Conservation (phyloP, 92 coral and sea anemone genomes). For the Palythoa heliodiscus region DNA sequence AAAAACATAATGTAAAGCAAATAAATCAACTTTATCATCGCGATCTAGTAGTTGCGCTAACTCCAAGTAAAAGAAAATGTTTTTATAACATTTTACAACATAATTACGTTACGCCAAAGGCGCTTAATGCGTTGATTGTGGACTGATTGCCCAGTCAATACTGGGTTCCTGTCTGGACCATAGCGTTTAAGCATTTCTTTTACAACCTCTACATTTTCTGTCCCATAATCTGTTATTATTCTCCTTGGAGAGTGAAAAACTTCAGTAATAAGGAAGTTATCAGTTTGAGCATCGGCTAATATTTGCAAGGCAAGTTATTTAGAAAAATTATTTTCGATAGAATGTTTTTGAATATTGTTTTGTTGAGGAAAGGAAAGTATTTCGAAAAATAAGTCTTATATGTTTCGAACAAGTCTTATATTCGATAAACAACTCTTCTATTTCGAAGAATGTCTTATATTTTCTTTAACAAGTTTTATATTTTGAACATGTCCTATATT, state of each 20-base stretch:
- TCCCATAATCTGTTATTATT: conserved; percentile 51
- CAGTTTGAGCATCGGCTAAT: conserved; percentile 4
- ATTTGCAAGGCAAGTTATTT: too few relatives aligned
- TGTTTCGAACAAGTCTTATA: too few relatives aligned
- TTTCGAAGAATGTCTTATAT: too few relatives aligned
- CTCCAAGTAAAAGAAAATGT: conserved; percentile 54
- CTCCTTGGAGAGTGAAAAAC: conserved; percentile 42
- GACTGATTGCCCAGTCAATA: conserved; percentile 67
- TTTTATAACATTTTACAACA: conserved; percentile 29
- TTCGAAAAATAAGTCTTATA: too few relatives aligned
- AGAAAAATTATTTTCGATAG: too few relatives aligned
- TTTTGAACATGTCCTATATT: background rate
- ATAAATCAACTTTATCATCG: conserved; percentile 44
- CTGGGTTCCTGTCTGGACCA: conserved; percentile 54
- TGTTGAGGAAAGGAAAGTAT: too few relatives aligned
- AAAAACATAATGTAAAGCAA: conserved; percentile 56
- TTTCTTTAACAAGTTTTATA: too few relatives aligned
- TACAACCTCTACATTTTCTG: conserved; percentile 51
- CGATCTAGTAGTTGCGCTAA: conserved; percentile 36
- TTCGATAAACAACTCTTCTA: too few relatives aligned
- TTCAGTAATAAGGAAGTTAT: conserved; percentile 12
- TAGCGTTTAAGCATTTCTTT: conserved; percentile 50
- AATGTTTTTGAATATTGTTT: too few relatives aligned
- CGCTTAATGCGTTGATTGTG: conserved; percentile 57
- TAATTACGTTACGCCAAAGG: conserved; percentile 55